Base-by-base conservation (phyloP, 2,113 vertebrate genomes). In the Perca schrenkii region DNA sequence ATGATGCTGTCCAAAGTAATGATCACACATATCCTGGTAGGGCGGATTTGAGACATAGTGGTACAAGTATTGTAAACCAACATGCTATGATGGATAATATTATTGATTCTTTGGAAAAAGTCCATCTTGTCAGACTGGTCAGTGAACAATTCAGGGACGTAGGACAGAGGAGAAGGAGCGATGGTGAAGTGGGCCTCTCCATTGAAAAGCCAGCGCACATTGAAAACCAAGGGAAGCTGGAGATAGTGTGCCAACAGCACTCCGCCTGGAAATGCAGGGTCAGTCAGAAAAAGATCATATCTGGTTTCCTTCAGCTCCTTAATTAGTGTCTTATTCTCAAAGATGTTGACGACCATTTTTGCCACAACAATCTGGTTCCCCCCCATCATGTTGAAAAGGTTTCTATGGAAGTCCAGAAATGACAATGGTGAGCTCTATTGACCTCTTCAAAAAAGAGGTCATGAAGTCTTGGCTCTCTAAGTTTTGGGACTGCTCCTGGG, bases 141-240 rank as follows among this genome's bases (percentile, higher is more conserved):
- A 0, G 92, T 88, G 46, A 91, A 91, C 5, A 90, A 16, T 3
- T 78, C 52, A 0, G 92, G 31, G 94, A n/a, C n/a, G n/a, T n/a
- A n/a, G n/a, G n/a, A 95, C 15, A 92, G 8, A 14, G 93, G 92
- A 15, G 93, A 93, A 6, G 94, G 92, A 25, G 93, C 91, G 0
- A 92, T 58, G 28, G 86, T 62, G 34, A 91, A 86, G 70, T 95
- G 93, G 0, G 71, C 91, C 0, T 94, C 94, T 28, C 92, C 93
- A 12, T 8, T 83, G 2, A 88, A 68, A 63, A 88, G 6, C 92
- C 92, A 94, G n/a, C 92, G 89, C 15, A 90, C 92, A 21, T 93
- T 94, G 2, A 92, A 78, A 50, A 95, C 93, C 70, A 93, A 17
- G 5, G 94, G 94, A 17, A 95, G 92, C 52, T 92, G 68, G 12